These are phyloP conservation scores for Salminus brasiliensis DNA, from an alignment of 2,113 vertebrate species.

Conservation along the genomic window DNA sequence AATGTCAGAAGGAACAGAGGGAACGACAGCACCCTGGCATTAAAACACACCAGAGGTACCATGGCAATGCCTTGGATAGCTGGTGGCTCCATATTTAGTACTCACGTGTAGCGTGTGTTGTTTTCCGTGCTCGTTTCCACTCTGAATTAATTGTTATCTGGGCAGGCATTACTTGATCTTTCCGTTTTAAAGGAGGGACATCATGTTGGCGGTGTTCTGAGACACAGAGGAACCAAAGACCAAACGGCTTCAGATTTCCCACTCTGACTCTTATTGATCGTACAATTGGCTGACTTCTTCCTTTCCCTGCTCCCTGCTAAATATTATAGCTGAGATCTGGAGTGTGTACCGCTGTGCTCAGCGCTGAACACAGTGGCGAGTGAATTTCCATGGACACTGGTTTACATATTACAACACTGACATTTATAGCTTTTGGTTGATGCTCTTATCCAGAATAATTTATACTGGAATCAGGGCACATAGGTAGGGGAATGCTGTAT, in stretches of 20 bases:
- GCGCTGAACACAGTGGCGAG: not conserved
- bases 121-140: conserved; percentile 42
- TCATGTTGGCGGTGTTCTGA: not conserved
- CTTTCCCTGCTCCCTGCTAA: not conserved
- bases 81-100: not conserved
- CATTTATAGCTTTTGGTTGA: too few species aligned
- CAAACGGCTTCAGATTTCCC: not conserved
- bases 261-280: not conserved
- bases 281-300: not conserved
- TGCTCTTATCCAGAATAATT: too few species aligned
- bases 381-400: not conserved
- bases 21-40: conserved; percentile 9
- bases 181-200: conserved; percentile 37
- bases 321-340: not conserved
- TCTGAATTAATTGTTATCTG: conserved; percentile 46
- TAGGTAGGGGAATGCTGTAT: too few species aligned
- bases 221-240: not conserved
- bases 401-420: not conserved
- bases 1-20: conserved; percentile 15
- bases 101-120: not conserved
- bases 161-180: conserved; percentile 38
- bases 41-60: not conserved
- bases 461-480: too few species aligned
- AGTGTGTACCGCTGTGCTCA: not conserved
- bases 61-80: not conserved